phyloP scores from a whole-genome alignment of 64 coral and sea anemone species.

The Anthopleura sola region DNA sequence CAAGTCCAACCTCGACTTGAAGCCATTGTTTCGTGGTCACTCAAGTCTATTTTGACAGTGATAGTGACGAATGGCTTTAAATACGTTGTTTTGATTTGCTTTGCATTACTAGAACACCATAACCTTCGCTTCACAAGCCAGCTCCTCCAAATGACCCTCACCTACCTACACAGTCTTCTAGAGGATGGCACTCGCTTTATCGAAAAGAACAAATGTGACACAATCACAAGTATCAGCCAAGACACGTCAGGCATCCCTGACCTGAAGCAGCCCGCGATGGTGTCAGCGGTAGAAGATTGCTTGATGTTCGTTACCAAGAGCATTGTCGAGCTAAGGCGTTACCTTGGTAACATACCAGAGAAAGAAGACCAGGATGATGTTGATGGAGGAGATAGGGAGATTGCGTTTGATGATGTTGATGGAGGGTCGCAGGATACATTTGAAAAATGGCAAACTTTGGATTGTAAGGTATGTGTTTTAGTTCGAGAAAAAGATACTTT shows the following conservation, averaged over 20 bases:
- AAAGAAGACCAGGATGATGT: not conserved
- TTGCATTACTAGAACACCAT: constrained; percentile 56
- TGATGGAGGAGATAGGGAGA: not conserved
- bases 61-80: no score
- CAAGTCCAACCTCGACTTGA: no score
- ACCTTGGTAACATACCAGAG: constrained; percentile 56
- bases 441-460: not conserved
- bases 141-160: constrained; percentile 77
- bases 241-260: not conserved
- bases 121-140: constrained; percentile 81
- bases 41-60: no score
- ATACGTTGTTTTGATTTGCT: no score
- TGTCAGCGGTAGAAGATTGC: constrained; percentile 5
- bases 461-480: not conserved
- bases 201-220: constrained; percentile 45
- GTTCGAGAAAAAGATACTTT: not conserved
- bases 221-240: not conserved
- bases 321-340: constrained; percentile 59
- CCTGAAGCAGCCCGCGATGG: not conserved
- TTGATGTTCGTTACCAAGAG: constrained; percentile 30
- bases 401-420: not conserved
- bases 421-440: not conserved
- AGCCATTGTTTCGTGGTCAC: no score
- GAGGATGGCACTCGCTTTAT: constrained; percentile 66
- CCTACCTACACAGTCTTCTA: constrained; percentile 74